phyloP scores from a whole-genome alignment of 2,888 invertebrate species.

The Octonoba sinensis region DNA sequence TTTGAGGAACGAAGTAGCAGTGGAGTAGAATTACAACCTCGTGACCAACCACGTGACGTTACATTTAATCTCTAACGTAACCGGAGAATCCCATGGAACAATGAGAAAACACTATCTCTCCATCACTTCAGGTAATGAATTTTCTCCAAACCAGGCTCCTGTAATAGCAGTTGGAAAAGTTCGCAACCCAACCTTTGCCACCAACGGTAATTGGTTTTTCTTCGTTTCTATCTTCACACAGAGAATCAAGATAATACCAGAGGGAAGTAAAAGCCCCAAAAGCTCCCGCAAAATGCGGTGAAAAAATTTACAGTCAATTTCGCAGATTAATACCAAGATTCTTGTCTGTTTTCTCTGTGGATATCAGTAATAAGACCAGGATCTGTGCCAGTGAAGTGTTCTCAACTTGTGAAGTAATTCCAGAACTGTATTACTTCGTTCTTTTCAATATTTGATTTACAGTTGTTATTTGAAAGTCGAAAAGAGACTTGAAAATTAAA shows the following conservation, averaged over 20 bases:
- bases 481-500: too few relatives aligned
- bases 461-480: too few relatives aligned
- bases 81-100: neutral
- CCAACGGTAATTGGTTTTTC: conserved; percentile 9
- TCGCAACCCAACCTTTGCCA: neutral
- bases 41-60: neutral
- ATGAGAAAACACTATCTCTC: too few relatives aligned
- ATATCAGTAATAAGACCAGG: too few relatives aligned
- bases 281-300: conserved; percentile 28
- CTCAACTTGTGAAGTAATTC: too few relatives aligned
- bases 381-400: too few relatives aligned
- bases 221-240: conserved; percentile 9
- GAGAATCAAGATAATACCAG: too few relatives aligned
- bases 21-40: too few relatives aligned
- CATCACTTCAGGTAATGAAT: conserved; percentile 14
- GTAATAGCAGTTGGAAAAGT: neutral
- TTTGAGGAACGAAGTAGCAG: too few relatives aligned
- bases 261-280: conserved; percentile 4
- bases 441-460: too few relatives aligned
- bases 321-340: conserved; percentile 44
- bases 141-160: neutral
- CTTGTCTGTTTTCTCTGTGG: neutral
- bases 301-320: conserved; percentile 57
- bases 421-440: too few relatives aligned
- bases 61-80: neutral